A percentile compares a stretch with the other conserved stretches of the same genome.
Evolutionary conservation across 1,140 invertebrate species (phyloP).

Genomic region (Drosophila sechellia): DNA sequence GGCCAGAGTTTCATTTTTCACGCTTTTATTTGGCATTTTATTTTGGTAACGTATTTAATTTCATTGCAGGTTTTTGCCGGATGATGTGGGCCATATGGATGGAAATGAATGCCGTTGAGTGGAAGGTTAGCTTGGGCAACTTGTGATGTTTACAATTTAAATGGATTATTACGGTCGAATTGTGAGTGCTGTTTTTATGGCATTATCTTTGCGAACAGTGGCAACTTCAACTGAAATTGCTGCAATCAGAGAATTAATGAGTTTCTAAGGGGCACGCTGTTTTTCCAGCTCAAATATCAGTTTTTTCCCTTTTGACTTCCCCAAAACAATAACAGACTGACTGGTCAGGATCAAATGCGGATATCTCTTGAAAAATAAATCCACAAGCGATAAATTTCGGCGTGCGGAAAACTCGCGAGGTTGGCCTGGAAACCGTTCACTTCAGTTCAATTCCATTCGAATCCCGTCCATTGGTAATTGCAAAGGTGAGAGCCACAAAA

Average conservation of each 20-base stretch:
- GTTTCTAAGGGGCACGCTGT: conserved; percentile 8
- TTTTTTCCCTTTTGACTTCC: conserved; percentile 1
- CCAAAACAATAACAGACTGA: conserved; percentile 29
- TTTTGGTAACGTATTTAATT: conserved; percentile 70
- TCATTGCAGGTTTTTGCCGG: conserved; percentile 59
- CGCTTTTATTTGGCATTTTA: conserved; percentile 67
- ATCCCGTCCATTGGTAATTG: conserved; percentile 44
- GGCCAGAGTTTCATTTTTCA: conserved; percentile 50
- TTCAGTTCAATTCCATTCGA: conserved; percentile 27
- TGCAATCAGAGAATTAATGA: conserved; percentile 21
- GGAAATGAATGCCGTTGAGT: conserved; percentile 43
- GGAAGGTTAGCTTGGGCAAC: conserved; percentile 28
- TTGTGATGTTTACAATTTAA: conserved; percentile 18
- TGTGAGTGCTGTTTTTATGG: conserved; percentile 4
- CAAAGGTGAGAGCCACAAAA: conserved; percentile 36
- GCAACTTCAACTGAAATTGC: not conserved
- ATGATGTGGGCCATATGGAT: conserved; percentile 38
- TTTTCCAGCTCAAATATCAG: not conserved
- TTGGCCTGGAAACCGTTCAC: conserved; percentile 36
- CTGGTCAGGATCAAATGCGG: conserved; percentile 25
- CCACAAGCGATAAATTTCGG: conserved; percentile 57
- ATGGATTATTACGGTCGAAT: conserved; percentile 10
- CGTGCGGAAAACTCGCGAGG: conserved; percentile 18
- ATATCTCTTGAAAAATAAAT: conserved; percentile 59
- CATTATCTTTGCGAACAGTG: conserved; percentile 1